Base-by-base conservation (phyloP, 2,797 vertebrate genomes). In the Microchirus variegatus region DNA sequence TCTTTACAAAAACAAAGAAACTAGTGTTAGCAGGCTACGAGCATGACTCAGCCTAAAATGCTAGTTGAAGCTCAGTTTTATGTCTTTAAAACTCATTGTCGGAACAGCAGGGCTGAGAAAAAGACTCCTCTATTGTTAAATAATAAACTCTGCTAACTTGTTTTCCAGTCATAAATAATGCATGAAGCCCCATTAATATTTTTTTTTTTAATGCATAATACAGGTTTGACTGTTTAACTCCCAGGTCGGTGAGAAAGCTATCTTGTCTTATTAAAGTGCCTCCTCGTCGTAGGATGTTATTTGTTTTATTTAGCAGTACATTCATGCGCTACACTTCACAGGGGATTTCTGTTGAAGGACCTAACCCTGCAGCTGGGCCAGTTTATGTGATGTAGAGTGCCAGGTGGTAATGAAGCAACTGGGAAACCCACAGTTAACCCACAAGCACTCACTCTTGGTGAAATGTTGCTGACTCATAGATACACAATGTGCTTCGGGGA, bases 401-500 rank as follows among this genome's bases (percentile, higher is more conserved):
- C 73, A 82, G 66, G 73, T 81, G 79, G 53, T 47, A 73, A 73
- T 53, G n/a, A 60, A 78, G 55, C 43, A 69, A 73, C 45, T 66
- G 71, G 70, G 70, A 81, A 83, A 41, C 47, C 55, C 61, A 67
- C 58, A 67, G 40, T 59, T 66, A 74, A 66, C 60, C 63, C 67
- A 57, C 63, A 63, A 55, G 73, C 7, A 5, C 52, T 68, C 44
- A 10, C 17, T 48, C 31, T 3, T 17, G 16, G 13, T 44, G 16
- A 31, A 31, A 31, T 31, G 31, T 8, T 31, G 31, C 31, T 31
- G 31, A 31, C 31, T 1, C 31, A 31, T 31, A 31, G 5, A 31
- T 31, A 31, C 31, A 6, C 5, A 1, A 31, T 31, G 31, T 31
- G 31, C 31, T 31, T 0, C 31, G 7, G 31, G 31, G 31, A 31